These are phyloP conservation scores for Nerophis ophidion DNA, from an alignment of 2,113 vertebrate species.

Conservation along the genomic window DNA sequence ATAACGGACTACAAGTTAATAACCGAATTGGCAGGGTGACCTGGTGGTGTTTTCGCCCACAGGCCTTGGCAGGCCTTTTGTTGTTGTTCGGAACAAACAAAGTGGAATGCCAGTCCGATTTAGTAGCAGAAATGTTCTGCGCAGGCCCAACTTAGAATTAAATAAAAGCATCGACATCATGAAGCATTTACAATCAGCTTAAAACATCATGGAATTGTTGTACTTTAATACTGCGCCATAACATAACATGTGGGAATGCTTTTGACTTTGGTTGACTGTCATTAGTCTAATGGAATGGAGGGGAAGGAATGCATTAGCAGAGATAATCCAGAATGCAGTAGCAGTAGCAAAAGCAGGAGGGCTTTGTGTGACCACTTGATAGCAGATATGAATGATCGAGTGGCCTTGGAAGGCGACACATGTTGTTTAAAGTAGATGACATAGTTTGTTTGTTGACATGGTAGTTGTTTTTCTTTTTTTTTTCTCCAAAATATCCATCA, in stretches of 20 bases:
- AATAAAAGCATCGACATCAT: constrained; percentile 5
- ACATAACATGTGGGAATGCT: constrained; percentile 30
- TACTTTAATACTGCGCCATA: constrained; percentile 15
- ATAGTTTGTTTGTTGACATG: too few species aligned
- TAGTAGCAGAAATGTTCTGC: constrained; percentile 12
- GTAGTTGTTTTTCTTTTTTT: too few species aligned
- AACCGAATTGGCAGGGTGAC: constrained; percentile 40
- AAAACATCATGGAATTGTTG: constrained; percentile 5
- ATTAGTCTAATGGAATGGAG: constrained; percentile 51
- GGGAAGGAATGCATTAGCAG: constrained; percentile 48
- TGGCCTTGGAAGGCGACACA: constrained; percentile 37
- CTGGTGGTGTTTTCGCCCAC: constrained; percentile 50
- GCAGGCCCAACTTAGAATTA: constrained; percentile 18
- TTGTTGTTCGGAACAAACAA: constrained; percentile 59
- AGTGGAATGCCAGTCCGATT: constrained; percentile 44
- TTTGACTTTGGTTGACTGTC: constrained; percentile 35
- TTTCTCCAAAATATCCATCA: too few species aligned
- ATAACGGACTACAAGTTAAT: constrained; percentile 25
- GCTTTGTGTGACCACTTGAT: constrained; percentile 45
- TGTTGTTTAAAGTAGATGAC: constrained; percentile 32
- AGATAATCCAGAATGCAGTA: constrained; percentile 49
- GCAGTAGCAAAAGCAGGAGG: constrained; percentile 19
- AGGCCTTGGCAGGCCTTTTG: constrained; percentile 56
- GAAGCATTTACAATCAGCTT: constrained; percentile 24
- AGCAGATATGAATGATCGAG: constrained; percentile 42